These are phyloP conservation scores for Calyptommatus sinebrachiatus DNA, from an alignment of 2,113 vertebrate species.

Conservation along the genomic window DNA sequence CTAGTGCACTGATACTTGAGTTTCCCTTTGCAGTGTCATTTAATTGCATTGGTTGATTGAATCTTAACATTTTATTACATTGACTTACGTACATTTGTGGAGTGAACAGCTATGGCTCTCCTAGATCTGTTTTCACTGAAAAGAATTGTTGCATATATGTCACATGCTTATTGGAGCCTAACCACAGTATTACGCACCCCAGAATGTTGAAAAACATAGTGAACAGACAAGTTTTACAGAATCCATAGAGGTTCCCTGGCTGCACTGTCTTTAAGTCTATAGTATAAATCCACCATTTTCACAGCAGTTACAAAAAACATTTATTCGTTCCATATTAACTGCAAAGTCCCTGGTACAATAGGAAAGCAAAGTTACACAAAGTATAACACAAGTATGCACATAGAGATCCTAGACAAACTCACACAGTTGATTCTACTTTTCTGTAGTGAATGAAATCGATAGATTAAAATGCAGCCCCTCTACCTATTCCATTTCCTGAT, in stretches of 20 bases:
- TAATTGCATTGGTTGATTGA: no score
- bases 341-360: not conserved
- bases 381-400: not conserved
- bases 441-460: not conserved
- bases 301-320: fast-evolving
- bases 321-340: not conserved
- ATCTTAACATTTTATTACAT: no score
- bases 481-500: not conserved
- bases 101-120: no score
- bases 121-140: no score
- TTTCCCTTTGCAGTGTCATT: no score
- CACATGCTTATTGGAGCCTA: no score
- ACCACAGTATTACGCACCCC: no score
- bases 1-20: no score
- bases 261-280: not conserved
- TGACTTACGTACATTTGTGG: no score
- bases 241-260: not conserved
- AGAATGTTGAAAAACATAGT: not conserved
- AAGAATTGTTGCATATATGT: no score
- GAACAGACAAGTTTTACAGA: not conserved
- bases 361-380: constrained; percentile 3
- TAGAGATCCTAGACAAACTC: not conserved
- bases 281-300: not conserved
- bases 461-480: not conserved
- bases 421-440: not conserved